A percentile compares a stretch with the other conserved stretches of the same genome.
phyloP scores from a whole-genome alignment of 2,113 vertebrate species.

The Electrona antarctica region DNA sequence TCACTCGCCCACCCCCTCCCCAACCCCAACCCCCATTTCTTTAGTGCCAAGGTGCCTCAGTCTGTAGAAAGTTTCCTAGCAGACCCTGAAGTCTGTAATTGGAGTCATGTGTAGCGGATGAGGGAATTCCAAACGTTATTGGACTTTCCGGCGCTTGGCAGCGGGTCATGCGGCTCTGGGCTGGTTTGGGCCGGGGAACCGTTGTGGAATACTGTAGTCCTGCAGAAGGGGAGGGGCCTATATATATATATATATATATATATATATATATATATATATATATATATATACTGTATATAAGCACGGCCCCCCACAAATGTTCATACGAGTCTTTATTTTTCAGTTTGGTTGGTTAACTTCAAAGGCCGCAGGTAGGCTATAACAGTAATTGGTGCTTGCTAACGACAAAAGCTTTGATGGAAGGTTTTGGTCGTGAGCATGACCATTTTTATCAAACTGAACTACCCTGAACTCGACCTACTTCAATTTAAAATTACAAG shows the following conservation, averaged over 20 bases:
- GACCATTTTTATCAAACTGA: no score
- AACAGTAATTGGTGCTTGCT: no score
- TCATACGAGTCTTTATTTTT: constrained; percentile 16
- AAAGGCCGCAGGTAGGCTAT: no score
- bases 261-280: no score
- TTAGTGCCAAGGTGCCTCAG: constrained; percentile 58
- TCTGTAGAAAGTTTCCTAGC: constrained; percentile 49
- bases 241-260: no score
- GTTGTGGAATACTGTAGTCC: constrained; percentile 18
- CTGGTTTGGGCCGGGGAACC: constrained; percentile 44
- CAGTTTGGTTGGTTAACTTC: constrained; percentile 20
- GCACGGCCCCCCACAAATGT: background rate
- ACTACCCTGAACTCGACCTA: no score
- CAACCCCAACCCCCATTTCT: background rate
- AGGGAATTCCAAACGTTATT: constrained; percentile 78
- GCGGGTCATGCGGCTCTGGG: constrained; percentile 63
- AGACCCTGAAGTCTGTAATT: constrained; percentile 60
- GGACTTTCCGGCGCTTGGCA: constrained; percentile 72
- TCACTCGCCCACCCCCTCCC: constrained; percentile 16
- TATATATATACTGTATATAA: no score
- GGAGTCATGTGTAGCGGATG: constrained; percentile 73
- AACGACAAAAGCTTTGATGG: no score
- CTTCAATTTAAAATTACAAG: no score
- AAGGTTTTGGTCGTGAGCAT: no score
- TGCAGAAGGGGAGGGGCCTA: constrained; percentile 7